A percentile compares a stretch with the other conserved stretches of the same genome.
Evolutionary conservation across 2,113 vertebrate species (phyloP).

Genomic region (Sinocyclocheilus maitianheensis): DNA sequence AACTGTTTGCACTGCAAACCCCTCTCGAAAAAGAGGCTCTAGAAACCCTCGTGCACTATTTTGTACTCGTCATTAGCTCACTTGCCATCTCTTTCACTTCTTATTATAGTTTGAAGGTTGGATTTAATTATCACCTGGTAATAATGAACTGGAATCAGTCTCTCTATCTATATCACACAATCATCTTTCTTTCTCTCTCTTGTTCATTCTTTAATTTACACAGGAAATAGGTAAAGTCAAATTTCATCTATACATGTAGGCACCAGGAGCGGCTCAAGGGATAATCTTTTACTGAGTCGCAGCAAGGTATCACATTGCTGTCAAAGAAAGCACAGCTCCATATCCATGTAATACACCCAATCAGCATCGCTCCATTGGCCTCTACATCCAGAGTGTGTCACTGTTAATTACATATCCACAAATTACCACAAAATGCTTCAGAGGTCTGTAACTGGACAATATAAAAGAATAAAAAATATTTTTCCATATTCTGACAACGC

Average conservation of each 20-base stretch:
- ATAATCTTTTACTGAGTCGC: background rate
- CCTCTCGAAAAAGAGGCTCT: background rate
- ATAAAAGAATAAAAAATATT: constrained; percentile 21
- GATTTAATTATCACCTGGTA: constrained; percentile 31
- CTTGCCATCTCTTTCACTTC: background rate
- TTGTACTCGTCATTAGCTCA: constrained; percentile 17
- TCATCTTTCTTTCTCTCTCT: constrained; percentile 1
- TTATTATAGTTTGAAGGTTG: constrained; percentile 3
- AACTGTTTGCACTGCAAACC: background rate
- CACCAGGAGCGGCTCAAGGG: constrained; percentile 9
- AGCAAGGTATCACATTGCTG: background rate
- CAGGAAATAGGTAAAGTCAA: constrained; percentile 23
- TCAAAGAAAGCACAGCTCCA: constrained; percentile 1
- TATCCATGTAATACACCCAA: constrained; percentile 31
- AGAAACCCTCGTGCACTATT: background rate
- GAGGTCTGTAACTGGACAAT: background rate
- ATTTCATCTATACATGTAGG: constrained; percentile 2
- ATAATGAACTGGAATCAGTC: constrained; percentile 22
- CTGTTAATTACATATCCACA: constrained; percentile 17
- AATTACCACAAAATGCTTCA: background rate
- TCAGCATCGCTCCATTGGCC: constrained; percentile 25
- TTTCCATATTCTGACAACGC: background rate
- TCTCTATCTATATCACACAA: constrained; percentile 18
- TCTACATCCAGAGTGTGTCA: constrained; percentile 36
- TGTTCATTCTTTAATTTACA: constrained; percentile 28